Conservation (phyloP, 2,113 vertebrate species). For the Eulemur rufifrons region DNA sequence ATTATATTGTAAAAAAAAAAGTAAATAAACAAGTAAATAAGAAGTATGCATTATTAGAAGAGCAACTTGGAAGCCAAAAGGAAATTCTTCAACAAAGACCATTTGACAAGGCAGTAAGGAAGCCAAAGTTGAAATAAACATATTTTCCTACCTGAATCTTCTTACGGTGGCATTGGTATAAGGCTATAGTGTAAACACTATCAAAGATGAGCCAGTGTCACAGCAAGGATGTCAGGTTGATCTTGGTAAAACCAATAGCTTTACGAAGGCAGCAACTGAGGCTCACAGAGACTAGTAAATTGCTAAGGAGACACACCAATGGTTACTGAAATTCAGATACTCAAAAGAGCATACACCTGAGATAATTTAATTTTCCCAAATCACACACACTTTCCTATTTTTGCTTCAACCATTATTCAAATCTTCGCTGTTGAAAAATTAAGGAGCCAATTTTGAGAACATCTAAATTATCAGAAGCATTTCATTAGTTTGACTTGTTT, state of each 20-base stretch:
- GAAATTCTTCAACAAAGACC: not conserved
- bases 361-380: not conserved
- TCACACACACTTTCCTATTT: not conserved
- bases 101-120: not conserved
- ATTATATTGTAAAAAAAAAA: not conserved
- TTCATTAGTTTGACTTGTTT: not conserved
- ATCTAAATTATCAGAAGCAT: not conserved
- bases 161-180: not conserved
- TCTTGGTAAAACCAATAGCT: not conserved
- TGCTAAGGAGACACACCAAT: not conserved
- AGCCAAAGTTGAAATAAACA: not conserved
- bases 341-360: not conserved
- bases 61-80: not conserved
- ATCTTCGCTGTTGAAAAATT: not conserved
- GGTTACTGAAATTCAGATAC: not conserved
- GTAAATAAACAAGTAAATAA: not conserved
- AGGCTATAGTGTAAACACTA: not conserved
- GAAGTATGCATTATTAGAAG: not conserved
- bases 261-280: not conserved
- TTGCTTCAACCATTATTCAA: not conserved
- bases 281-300: not conserved
- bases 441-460: not conserved
- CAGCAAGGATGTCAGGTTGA: not conserved
- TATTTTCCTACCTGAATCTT: not conserved
- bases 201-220: not conserved